Evolutionary conservation across 2,113 vertebrate genomes (phyloP), one percentile per base, ranked within the genome.

Genomic region (Stigmatopora argus): DNA sequence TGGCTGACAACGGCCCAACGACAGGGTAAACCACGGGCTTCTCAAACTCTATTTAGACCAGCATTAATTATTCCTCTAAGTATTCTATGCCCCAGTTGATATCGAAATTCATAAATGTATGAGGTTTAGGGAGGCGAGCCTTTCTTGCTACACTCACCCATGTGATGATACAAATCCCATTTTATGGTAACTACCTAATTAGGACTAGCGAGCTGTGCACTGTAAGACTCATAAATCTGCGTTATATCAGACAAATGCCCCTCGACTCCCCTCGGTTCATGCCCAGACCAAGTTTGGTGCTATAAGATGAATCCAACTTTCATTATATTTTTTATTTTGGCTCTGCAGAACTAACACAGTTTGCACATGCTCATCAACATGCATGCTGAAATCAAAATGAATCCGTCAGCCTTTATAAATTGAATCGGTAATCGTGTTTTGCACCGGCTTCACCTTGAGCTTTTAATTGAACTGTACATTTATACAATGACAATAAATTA

Each of bases 31-130:
- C 84, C 86, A 85, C 83, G 69, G 71, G 85, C 83, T 86, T 80
- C 88, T 90, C 87, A 88, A 80, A 87, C 84, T 87, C 85, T 85
- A 88, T 90, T 88, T 88, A 84, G 69, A 34, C 72, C 64, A 0
- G 77, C 83, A 88, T 90, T 87, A 90, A 89, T 90, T 89, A 90
- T 88, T 90, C 79, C 87, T 77, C 70, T 83, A 88, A 89, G 86
- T 85, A 84, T 85, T 89, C 76, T 72, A 67, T 79, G 77, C 67
- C 72, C 65, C 75, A 12, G 68, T 79, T 85, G 77, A 81, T 86
- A 86, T 64, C 75, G 72, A 78, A 76, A 87, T 87, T 83, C 82
- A 84, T 85, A 82, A 82, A 86, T 85, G 79, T 81, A 83, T 80
- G 84, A 79, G 81, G 80, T 88, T 85, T 79, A 73, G 71, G 77